phyloP scores from a whole-genome alignment of 2,113 vertebrate genomes.

The Aspidoscelis tigris region DNA sequence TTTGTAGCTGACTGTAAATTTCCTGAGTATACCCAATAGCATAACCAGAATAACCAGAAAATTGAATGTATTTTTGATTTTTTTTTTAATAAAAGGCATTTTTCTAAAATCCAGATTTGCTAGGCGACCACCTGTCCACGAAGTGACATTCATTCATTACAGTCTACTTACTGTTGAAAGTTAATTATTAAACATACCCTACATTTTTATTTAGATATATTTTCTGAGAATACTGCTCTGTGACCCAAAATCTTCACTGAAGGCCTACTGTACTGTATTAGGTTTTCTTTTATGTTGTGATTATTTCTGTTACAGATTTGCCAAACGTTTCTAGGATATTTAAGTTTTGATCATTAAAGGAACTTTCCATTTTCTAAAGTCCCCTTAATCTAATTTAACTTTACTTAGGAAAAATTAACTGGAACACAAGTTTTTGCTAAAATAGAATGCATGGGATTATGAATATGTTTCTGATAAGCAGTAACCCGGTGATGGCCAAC shows the following conservation, averaged over 20 bases:
- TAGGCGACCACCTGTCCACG: slow-evolving; percentile 49
- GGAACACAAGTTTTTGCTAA: slow-evolving; percentile 3
- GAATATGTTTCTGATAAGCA: neutral
- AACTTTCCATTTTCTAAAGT: neutral
- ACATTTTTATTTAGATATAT: slow-evolving; percentile 35
- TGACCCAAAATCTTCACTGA: neutral
- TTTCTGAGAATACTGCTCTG: slow-evolving; percentile 18
- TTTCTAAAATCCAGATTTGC: neutral
- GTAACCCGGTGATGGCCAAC: too few relatives aligned
- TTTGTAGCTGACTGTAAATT: slow-evolving; percentile 1
- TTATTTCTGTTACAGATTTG: slow-evolving; percentile 4
- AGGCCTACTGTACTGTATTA: too few relatives aligned
- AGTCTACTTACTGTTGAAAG: neutral
- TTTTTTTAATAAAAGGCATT: neutral
- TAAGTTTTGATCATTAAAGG: neutral
- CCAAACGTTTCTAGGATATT: neutral
- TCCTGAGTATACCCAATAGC: neutral
- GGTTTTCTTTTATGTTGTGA: neutral
- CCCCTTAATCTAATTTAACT: neutral
- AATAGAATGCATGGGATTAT: neutral
- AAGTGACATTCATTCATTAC: slow-evolving; percentile 51
- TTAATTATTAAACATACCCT: neutral
- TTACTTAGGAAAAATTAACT: neutral
- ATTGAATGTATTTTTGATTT: neutral
- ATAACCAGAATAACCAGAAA: neutral